Evolutionary conservation across 2,797 vertebrate species (phyloP).

Genomic region (Poeciliopsis presidionis): DNA sequence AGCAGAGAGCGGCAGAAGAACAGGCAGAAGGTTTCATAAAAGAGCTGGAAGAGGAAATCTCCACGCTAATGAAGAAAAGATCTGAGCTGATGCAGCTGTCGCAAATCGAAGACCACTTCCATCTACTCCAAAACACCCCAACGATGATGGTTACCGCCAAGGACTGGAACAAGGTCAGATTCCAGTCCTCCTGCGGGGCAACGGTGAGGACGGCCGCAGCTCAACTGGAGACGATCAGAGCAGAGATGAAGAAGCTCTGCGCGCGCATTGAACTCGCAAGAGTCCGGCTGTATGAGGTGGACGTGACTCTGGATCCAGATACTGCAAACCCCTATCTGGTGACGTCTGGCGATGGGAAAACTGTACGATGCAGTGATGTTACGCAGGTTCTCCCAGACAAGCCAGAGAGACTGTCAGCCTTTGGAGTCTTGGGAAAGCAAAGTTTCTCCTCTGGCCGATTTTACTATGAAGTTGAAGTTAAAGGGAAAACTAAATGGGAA

Average conservation of each 20-base stretch:
- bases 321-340: slow-evolving; percentile 9
- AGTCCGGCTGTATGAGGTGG: slow-evolving; percentile 14
- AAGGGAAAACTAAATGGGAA: background rate
- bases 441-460: slow-evolving; percentile 7
- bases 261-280: background rate
- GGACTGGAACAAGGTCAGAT: slow-evolving; percentile 3
- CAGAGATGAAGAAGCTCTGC: slow-evolving; percentile 10
- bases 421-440: slow-evolving; percentile 13
- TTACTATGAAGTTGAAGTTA: slow-evolving; percentile 15
- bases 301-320: slow-evolving; percentile 32
- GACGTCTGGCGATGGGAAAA: slow-evolving; percentile 10
- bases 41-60: slow-evolving; percentile 36
- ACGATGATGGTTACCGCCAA: background rate
- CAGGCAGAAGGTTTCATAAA: slow-evolving; percentile 21
- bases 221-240: slow-evolving; percentile 18
- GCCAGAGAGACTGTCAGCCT: slow-evolving; percentile 2
- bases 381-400: background rate
- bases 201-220: background rate
- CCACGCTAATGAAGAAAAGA: slow-evolving; percentile 16
- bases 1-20: slow-evolving; percentile 7
- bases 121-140: background rate
- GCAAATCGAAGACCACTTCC: slow-evolving; percentile 9
- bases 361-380: background rate
- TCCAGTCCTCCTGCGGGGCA: background rate
- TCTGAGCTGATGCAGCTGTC: slow-evolving; percentile 9